Base-by-base conservation (phyloP, 2,113 vertebrate genomes). In the Opisthocomus hoazin region DNA sequence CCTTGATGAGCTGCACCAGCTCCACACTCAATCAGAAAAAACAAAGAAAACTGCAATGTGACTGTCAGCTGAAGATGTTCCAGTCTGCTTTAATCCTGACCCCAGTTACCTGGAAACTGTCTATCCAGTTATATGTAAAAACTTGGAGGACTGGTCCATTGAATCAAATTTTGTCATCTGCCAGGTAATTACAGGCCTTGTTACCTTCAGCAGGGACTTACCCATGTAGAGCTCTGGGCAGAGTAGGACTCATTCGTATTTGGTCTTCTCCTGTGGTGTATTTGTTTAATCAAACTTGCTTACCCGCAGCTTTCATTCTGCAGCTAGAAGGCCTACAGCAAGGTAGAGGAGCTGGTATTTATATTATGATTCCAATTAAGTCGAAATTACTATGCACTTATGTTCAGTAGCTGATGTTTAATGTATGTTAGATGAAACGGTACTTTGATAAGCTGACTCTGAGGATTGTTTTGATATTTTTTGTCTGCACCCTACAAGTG, bases 391-490 rank as follows among this genome's bases (percentile, higher is more conserved):
- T 48, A 41, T 37, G 68, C 81, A 60, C 2, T 43, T 88, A 12
- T 56, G 64, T 51, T 84, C 68, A 51, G 56, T 41, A 51, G 64
- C 79, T 93, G 76, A 74, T 90, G 71, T 74, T 92, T 84, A 86
- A 92, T 70, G 71, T 75, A 45, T 45, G 64, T 78, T 65, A 71
- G 48, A 84, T 78, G 83, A 87, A 96, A 73, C 68, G 23, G 50
- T 51, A 64, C 80, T 96, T 94, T 90, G 88, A 84, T 87, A 93
- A 94, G 81, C 71, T 71, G 79, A 30, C 68, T 93, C 76, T 1
- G 1, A 93, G 88, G 83, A 41, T 14, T 90, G 76, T 78, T 89
- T 45, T 64, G 90, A 89, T 48, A 37, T 75, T 84, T 48, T 46
- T 87, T 53, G 71, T 66, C 66, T 92, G 56, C 46, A 51, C 89